phyloP scores from a whole-genome alignment of 2,797 vertebrate species.

The Malacoraja senta region DNA sequence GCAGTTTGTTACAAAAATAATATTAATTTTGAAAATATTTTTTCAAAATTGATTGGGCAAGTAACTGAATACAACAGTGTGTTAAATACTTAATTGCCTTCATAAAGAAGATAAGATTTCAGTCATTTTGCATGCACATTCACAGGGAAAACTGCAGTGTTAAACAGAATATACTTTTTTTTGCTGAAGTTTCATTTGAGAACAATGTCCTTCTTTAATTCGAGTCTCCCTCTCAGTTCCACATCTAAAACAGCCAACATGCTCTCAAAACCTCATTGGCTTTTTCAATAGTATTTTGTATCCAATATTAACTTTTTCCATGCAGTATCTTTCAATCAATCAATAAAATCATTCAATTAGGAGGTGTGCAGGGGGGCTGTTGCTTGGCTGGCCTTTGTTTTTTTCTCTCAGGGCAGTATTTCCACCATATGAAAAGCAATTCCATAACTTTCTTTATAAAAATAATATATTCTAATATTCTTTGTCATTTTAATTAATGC shows the following conservation, averaged over 20 bases:
- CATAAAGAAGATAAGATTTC: not conserved
- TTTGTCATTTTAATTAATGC: not conserved
- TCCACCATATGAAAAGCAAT: not conserved
- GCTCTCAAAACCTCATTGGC: too few species aligned
- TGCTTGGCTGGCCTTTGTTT: not conserved
- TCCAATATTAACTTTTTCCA: not conserved
- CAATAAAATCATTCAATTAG: too few species aligned
- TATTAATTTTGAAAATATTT: not conserved
- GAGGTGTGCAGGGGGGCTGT: too few species aligned
- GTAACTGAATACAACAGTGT: not conserved
- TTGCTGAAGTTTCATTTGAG: not conserved
- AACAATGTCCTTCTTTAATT: not conserved
- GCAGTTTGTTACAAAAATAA: not conserved
- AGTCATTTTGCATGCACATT: not conserved
- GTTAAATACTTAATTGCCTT: constrained; percentile 6
- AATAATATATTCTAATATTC: too few species aligned
- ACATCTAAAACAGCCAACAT: not conserved
- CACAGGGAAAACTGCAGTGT: not conserved
- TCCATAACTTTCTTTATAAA: not conserved
- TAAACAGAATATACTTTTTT: not conserved
- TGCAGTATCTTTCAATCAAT: too few species aligned
- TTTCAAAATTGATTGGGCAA: not conserved
- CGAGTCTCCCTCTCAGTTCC: not conserved
- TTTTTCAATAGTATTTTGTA: not conserved
- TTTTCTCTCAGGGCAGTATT: not conserved